Base-by-base conservation (phyloP, 2,888 invertebrate genomes). In the Choristoneura rosaceana region DNA sequence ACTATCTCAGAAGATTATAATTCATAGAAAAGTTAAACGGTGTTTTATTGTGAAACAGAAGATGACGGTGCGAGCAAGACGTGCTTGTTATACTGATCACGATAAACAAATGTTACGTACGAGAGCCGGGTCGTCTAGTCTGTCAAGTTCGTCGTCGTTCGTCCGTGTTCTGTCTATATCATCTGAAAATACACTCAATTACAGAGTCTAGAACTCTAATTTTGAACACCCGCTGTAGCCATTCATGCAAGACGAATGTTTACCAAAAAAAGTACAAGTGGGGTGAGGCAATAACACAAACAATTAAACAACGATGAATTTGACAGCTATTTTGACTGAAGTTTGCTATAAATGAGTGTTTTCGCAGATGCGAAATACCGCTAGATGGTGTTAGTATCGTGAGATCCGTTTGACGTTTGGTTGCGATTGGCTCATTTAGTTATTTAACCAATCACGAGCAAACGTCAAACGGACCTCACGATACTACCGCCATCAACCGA, bases 171-270 rank as follows among this genome's bases (percentile, higher is more conserved):
- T 33, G 33, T 55, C 63, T 69, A 69, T 63, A 34, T 69, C 15
- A 69, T 69, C 69, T 69, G 64, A 70, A 70, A 70, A 65, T 65
- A 70, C 12, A 70, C n/a, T 62, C 34, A 8, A 55, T 62, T 33
- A 55, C 55, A 55, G 10, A 9, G 15, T 17, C 52, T 7, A 25
- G 8, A 8, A 7, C 9, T 8, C 50, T 15, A 17, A 3, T 17
- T 55, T 55, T 10, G 25, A 25, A 25, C 25, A 25, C 4, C 55
- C 3, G n/a, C 10, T 45, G 43, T 12, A 43, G 12, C 4, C 45
- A 45, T 4, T 45, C 5, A 25, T 55, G 12, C 25, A 25, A 10
- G 3, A 52, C 52, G 0, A 4, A n/a, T 50, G 5, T 52, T 17
- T 4, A 62, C 43, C 4, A 62, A 62, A 15, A 25, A 60, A 38